These are phyloP conservation scores for Epinotia bilunana DNA, from an alignment of 2,888 invertebrate genomes.

Conservation along the genomic window DNA sequence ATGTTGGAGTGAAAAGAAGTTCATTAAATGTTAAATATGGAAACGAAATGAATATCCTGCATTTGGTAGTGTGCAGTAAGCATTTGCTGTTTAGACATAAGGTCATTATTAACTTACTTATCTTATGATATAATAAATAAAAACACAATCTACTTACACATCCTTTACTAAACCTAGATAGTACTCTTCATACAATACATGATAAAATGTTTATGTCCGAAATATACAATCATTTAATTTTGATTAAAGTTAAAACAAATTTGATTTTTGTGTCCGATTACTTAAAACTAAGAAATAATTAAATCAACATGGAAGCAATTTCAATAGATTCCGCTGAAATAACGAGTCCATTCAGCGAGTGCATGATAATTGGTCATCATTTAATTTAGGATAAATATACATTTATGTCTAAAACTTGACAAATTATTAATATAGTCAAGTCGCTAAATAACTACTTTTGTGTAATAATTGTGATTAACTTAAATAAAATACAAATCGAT, in stretches of 20 bases:
- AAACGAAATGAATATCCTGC: neutral
- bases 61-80: neutral
- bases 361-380: conserved; percentile 12
- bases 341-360: conserved; percentile 24
- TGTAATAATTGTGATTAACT: conserved; percentile 41
- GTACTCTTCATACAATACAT: conserved; percentile 72
- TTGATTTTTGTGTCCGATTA: conserved; percentile 73
- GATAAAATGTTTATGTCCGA: conserved; percentile 74
- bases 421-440: conserved; percentile 36
- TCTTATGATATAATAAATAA: conserved; percentile 16
- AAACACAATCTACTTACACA: conserved; percentile 44
- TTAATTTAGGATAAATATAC: conserved; percentile 21
- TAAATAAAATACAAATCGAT: conserved; percentile 32
- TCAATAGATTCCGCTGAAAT: conserved; percentile 57
- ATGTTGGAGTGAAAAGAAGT: neutral
- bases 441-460: conserved; percentile 35
- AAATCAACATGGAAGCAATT: conserved; percentile 69
- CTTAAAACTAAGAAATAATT: conserved; percentile 63
- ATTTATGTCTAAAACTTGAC: conserved; percentile 42
- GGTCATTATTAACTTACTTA: neutral
- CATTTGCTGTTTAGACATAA: conserved; percentile 1
- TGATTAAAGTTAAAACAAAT: conserved; percentile 71
- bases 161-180: conserved; percentile 66
- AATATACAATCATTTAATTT: conserved; percentile 80
- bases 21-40: neutral